Evolutionary conservation across 2,797 vertebrate species (phyloP).

Genomic region (Mareca penelope): DNA sequence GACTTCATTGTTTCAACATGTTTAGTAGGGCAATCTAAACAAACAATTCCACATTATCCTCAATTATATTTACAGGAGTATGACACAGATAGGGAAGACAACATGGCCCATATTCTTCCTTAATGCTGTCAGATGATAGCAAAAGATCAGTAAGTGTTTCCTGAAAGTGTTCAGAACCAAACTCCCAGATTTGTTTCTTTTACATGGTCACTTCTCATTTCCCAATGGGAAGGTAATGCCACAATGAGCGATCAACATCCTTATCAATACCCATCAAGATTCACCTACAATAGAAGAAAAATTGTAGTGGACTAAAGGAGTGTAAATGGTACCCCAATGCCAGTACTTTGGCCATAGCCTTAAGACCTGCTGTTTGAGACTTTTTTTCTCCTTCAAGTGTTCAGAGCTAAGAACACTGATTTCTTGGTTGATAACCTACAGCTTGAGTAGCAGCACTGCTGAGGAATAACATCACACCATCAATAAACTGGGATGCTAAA

Average conservation of each 20-base stretch:
- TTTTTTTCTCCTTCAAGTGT: neutral
- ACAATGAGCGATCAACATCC: neutral
- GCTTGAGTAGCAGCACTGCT: neutral
- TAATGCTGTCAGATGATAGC: neutral
- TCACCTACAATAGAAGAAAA: neutral
- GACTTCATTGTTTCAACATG: neutral
- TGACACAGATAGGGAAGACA: neutral
- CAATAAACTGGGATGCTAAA: neutral
- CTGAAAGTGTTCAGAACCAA: neutral
- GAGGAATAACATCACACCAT: neutral
- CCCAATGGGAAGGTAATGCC: neutral
- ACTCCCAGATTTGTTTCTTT: neutral
- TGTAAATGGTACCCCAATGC: neutral
- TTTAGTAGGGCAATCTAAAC: neutral
- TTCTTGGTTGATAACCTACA: neutral
- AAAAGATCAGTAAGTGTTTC: neutral
- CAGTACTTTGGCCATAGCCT: neutral
- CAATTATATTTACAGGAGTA: neutral
- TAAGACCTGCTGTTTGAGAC: neutral
- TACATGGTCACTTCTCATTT: neutral
- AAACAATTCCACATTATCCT: neutral
- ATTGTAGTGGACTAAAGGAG: neutral
- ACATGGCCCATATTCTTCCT: neutral
- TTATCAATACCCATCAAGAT: neutral
- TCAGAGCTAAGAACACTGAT: too few species aligned